Evolutionary conservation across 2,113 vertebrate genomes (phyloP), one percentile per base, ranked within the genome.

Genomic region (Lampris incognitus): DNA sequence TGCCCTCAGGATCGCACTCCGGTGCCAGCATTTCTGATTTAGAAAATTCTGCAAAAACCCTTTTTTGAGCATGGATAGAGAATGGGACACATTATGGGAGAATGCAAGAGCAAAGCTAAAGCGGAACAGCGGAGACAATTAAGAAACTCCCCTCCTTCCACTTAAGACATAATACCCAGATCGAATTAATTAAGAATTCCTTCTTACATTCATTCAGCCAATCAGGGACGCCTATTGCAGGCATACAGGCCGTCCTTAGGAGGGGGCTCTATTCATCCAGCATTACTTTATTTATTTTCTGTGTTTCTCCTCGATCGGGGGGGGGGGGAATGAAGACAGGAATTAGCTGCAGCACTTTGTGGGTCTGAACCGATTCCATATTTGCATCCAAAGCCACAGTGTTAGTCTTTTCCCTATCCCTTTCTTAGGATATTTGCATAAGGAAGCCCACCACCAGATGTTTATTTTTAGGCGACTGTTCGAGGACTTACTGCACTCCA

Each of bases 161-260:
- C 86, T 82, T 76, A 91, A 92, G 89, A 91, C 87, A 93, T 94
- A 94, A 95, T 94, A 94, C 91, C 93, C 94, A 93, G 85, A 93
- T 91, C 93, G 87, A 94, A 94, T 95, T 93, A 82, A 93, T 94
- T 94, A 93, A 78, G 78, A 87, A 83, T 89, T 88, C 91, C 86
- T 92, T 84, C 87, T 87, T 85, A 81, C 80, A 73, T 88, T 83
- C 80, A 90, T 88, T 92, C 88, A 90, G 81, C 91, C 92, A 92
- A 93, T 94, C 91, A 81, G 83, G 83, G 90, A 91, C 76, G 89
- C 84, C 84, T 87, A 91, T 88, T 91, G 83, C 89, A 86, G 83
- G 83, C 87, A 84, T 90, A 89, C 85, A 86, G 89, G 78, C 81
- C 78, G 79, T 85, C 80, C 88, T 89, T 91, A 79, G 89, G 86